Percentiles rank a stretch among this genome's conserved stretches.
Conservation (phyloP, 2,113 vertebrate species). For the Marcusenius ussheri region DNA sequence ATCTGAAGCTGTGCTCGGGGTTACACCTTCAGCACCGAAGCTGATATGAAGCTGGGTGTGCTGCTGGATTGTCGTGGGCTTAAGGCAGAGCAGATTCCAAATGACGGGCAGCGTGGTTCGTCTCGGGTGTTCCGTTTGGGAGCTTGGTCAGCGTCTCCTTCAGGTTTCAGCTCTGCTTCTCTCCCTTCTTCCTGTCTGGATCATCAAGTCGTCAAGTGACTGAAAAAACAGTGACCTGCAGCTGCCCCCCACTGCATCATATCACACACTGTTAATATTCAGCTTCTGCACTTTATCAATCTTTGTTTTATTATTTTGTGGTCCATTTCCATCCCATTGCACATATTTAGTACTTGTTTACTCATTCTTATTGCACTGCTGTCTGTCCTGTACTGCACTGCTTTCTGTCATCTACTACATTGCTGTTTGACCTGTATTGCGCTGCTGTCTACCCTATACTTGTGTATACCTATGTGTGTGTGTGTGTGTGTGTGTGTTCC, state of each 20-base stretch:
- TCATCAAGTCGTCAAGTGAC: neutral
- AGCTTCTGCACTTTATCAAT: neutral
- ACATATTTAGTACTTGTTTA: neutral
- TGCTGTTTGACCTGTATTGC: neutral
- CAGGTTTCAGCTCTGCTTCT: neutral
- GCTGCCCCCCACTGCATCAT: neutral
- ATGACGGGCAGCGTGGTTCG: neutral
- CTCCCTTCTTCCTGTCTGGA: neutral
- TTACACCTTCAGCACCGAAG: neutral
- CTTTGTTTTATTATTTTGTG: neutral
- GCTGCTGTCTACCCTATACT: neutral
- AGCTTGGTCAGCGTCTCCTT: neutral
- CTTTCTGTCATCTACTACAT: too few relatives aligned
- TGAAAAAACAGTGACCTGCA: neutral
- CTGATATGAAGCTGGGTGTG: neutral
- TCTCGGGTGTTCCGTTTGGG: neutral
- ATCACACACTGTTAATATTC: neutral
- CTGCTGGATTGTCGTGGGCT: neutral
- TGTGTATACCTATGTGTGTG: neutral
- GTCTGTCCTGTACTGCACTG: too few relatives aligned
- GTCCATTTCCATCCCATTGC: neutral
- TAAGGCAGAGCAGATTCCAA: neutral
- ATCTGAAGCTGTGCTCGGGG: neutral
- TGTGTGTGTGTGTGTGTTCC: neutral
- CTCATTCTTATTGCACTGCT: neutral